A percentile compares a stretch with the other conserved stretches of the same genome.
Evolutionary conservation across 2,797 vertebrate genomes (phyloP).

Genomic region (Pelodytes ibericus): DNA sequence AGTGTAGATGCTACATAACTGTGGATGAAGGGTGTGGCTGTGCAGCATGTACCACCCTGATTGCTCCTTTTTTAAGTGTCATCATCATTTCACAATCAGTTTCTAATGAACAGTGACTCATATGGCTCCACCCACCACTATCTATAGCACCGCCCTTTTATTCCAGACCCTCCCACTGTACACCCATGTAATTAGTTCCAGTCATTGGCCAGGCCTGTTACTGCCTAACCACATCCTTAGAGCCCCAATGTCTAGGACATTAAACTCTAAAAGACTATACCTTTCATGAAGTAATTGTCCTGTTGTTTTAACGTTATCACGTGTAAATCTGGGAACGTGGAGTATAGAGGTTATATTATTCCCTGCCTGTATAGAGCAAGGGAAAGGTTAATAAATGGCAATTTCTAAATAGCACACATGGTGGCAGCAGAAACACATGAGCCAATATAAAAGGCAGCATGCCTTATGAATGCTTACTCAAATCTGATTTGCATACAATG

Average conservation of each 20-base stretch:
- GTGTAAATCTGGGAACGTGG: too few species aligned
- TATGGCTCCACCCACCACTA: background rate
- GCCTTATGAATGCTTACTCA: background rate
- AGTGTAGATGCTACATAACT: too few species aligned
- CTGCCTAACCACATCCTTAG: background rate
- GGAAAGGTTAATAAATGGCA: background rate
- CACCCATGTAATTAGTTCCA: background rate
- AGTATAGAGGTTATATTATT: too few species aligned
- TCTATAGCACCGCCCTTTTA: background rate
- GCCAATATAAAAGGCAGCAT: background rate
- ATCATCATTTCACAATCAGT: conserved; percentile 15
- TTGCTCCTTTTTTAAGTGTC: background rate
- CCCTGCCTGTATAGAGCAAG: too few species aligned
- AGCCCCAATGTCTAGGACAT: background rate
- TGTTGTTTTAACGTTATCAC: too few species aligned
- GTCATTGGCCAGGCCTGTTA: background rate
- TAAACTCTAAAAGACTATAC: too few species aligned
- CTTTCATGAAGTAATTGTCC: too few species aligned
- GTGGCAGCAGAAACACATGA: conserved; percentile 12
- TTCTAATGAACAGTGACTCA: background rate
- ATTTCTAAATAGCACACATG: conserved; percentile 8
- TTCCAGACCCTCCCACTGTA: background rate
- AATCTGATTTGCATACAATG: too few species aligned
- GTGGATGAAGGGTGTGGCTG: background rate
- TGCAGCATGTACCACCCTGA: background rate